Base-by-base conservation (phyloP, 2,888 invertebrate genomes). In the Drosophila yooni region DNA sequence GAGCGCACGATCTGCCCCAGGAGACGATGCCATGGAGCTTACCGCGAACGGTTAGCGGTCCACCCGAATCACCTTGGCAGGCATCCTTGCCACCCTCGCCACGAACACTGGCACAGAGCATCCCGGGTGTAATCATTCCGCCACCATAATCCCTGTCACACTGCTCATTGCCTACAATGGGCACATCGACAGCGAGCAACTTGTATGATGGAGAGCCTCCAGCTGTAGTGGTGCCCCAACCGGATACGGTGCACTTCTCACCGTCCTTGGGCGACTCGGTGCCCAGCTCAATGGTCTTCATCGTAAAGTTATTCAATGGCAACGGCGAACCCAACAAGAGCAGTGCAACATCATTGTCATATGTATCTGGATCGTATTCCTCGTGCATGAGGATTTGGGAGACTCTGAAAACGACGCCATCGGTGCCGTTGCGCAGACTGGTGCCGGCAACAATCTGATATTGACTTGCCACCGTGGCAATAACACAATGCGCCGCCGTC, bases 301-400 rank as follows among this genome's bases (percentile, higher is more conserved):
- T 91, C 46, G 87, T 88, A 13, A 84, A 82, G 65, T 88, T 83
- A 43, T 92, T 91, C 21, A 92, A 36, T 0, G 89, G 89, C 70
- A 92, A 51, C 2, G 88, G 83, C 0, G 80, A 62, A 1, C 66
- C 78, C n/a, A 92, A 53, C 0, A 84, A 53, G 4, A 92, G 62
- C 1, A 95, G 74, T 0, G 95, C 95, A 18, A 95, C 91, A 62
- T 95, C 95, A 70, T 94, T 94, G 70, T 95, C 94, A 92, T 93
- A 94, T 54, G 0, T 4, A 5, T 8, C 8, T 78, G 72, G 58
- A 50, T 92, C 91, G 79, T 94, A 96, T 0, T 92, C 79, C 36
- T 94, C 94, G 77, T 96, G 95, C 75, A 92, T 92, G 1, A 93
- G 70, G 5, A 94, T 81, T 40, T 93, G 92, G 1, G 93, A 92